These are phyloP conservation scores for Ariopsis seemanni DNA, from an alignment of 2,113 vertebrate species.

Conservation along the genomic window DNA sequence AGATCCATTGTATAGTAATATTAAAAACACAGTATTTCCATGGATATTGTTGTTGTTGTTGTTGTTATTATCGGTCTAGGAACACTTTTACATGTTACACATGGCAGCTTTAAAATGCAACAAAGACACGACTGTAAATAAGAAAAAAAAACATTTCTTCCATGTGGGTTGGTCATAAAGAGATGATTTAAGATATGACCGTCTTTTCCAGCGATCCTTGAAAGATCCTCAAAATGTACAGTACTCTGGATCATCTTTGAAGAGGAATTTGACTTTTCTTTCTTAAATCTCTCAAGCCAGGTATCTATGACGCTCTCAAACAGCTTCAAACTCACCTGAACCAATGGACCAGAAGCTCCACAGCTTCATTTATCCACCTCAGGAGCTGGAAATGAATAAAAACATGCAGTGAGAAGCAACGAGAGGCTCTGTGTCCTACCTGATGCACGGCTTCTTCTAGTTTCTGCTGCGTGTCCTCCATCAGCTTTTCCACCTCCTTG, in stretches of 20 bases:
- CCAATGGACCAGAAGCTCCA: neutral
- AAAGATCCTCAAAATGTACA: neutral
- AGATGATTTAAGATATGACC: neutral
- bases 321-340: too few species aligned
- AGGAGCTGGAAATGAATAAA: neutral
- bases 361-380: neutral
- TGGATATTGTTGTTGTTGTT: neutral
- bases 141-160: neutral
- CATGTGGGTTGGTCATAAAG: neutral
- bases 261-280: neutral
- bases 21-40: neutral
- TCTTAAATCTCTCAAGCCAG: neutral
- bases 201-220: neutral
- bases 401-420: neutral
- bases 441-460: slow-evolving; percentile 88
- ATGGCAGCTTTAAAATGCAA: neutral
- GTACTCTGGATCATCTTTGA: neutral
- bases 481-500: slow-evolving; percentile 86
- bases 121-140: neutral
- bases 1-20: neutral
- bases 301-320: neutral
- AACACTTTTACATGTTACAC: neutral
- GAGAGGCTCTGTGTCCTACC: slow-evolving; percentile 69
- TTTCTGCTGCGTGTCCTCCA: slow-evolving; percentile 90
- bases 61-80: neutral